Evolutionary conservation across 30 jellyfish, hydroid and myxozoan genomes (phyloP).

Genomic region (Aurelia aurita): DNA sequence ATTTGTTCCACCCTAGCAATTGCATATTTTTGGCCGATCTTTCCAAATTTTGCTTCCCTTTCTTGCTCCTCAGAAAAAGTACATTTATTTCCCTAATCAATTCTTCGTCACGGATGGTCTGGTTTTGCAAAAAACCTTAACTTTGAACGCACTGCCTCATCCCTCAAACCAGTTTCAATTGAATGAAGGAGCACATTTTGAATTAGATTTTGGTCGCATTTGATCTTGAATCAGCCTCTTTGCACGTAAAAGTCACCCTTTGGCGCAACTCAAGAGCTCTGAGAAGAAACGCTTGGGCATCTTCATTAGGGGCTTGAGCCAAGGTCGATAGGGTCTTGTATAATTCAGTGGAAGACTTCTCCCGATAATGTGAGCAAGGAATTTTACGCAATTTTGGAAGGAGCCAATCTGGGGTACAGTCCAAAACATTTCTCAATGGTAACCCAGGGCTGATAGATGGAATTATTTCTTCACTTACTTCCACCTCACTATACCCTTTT

Average conservation of each 20-base stretch:
- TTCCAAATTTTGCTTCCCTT: constrained; percentile 55
- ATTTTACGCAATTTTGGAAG: constrained; percentile 46
- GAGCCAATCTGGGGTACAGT: constrained; percentile 26
- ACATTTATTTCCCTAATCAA: constrained; percentile 26
- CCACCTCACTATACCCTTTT: constrained; percentile 30
- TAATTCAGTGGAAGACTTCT: constrained; percentile 39
- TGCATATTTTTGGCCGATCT: background rate
- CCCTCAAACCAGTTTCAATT: constrained; percentile 64
- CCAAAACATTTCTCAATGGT: constrained; percentile 32
- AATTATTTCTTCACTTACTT: constrained; percentile 15
- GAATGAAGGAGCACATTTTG: constrained; percentile 37
- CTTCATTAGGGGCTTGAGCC: constrained; percentile 42
- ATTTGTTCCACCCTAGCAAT: constrained; percentile 21
- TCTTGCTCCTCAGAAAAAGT: constrained; percentile 51
- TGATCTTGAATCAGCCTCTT: constrained; percentile 40
- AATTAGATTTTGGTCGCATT: constrained; percentile 39
- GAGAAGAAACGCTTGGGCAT: constrained; percentile 27
- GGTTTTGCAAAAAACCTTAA: constrained; percentile 51
- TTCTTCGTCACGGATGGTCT: constrained; percentile 43
- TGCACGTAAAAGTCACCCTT: constrained; percentile 41
- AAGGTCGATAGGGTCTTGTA: constrained; percentile 26
- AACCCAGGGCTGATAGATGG: constrained; percentile 26
- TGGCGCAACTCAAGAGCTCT: constrained; percentile 60
- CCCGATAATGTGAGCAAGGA: constrained; percentile 33
- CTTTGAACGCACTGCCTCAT: constrained; percentile 43